A percentile compares a stretch with the other conserved stretches of the same genome.
These are phyloP conservation scores for Proisotoma minuta DNA, from an alignment of 2,888 invertebrate species.

Conservation along the genomic window DNA sequence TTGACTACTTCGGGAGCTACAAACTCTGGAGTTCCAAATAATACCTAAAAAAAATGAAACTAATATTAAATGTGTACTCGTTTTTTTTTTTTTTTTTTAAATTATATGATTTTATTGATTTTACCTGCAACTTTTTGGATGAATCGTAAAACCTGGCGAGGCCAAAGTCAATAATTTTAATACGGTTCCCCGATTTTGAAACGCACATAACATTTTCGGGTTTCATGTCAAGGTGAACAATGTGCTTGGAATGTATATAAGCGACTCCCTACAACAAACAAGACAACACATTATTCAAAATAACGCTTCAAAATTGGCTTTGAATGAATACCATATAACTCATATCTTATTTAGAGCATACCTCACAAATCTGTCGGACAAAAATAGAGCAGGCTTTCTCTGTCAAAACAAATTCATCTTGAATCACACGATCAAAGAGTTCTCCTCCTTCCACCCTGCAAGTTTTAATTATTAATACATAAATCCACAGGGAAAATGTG, in stretches of 20 bases:
- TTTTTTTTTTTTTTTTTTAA: too few relatives aligned
- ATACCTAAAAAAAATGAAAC: constrained; percentile 55
- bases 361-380: constrained; percentile 93
- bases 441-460: constrained; percentile 95
- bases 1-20: constrained; percentile 98
- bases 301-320: not conserved
- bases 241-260: constrained; percentile 92
- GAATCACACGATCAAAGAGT: constrained; percentile 95
- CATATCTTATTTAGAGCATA: not conserved
- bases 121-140: constrained; percentile 73
- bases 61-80: too few relatives aligned
- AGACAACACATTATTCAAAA: too few relatives aligned
- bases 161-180: constrained; percentile 98
- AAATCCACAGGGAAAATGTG: too few relatives aligned
- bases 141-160: constrained; percentile 88
- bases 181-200: constrained; percentile 91
- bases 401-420: constrained; percentile 94
- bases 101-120: too few relatives aligned
- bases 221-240: constrained; percentile 97
- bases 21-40: constrained; percentile 98
- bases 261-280: constrained; percentile 71
- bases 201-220: constrained; percentile 98
- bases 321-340: not conserved
- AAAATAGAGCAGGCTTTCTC: constrained; percentile 95
- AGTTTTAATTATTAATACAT: too few relatives aligned